phyloP scores from a whole-genome alignment of 2,888 invertebrate species.

The Eutolmus rufibarbis region DNA sequence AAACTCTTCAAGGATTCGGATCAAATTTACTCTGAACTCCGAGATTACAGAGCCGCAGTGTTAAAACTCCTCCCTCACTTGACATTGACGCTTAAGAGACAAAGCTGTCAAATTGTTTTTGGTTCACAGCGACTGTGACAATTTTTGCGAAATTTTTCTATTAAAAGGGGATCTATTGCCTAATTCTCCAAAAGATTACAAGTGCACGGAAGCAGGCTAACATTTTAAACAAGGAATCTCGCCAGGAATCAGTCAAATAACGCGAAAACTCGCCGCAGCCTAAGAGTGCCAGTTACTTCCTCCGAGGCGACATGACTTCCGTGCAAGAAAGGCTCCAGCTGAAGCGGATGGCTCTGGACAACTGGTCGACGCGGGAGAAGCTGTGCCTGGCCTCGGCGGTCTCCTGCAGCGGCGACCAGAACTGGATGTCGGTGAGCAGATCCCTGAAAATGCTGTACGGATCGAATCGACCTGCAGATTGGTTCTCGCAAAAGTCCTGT shows the following conservation, averaged over 20 bases:
- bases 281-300: background rate
- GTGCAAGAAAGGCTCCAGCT: slow-evolving; percentile 58
- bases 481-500: slow-evolving; percentile 91
- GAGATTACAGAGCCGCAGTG: background rate
- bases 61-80: background rate
- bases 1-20: background rate
- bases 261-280: background rate
- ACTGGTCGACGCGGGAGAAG: slow-evolving; percentile 86
- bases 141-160: background rate
- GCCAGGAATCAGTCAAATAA: background rate
- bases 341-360: slow-evolving; percentile 78
- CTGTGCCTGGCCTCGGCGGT: slow-evolving; percentile 87
- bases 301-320: slow-evolving; percentile 49
- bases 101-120: background rate
- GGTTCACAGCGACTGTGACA: background rate
- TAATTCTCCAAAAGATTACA: background rate
- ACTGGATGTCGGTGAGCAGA: slow-evolving; percentile 89
- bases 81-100: background rate
- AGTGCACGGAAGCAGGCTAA: background rate
- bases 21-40: background rate
- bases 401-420: slow-evolving; percentile 84
- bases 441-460: slow-evolving; percentile 80
- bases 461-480: slow-evolving; percentile 77
- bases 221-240: background rate
- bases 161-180: background rate